These are phyloP conservation scores for Rotaria sp. DNA, from an alignment of 2,888 invertebrate genomes.

Conservation along the genomic window DNA sequence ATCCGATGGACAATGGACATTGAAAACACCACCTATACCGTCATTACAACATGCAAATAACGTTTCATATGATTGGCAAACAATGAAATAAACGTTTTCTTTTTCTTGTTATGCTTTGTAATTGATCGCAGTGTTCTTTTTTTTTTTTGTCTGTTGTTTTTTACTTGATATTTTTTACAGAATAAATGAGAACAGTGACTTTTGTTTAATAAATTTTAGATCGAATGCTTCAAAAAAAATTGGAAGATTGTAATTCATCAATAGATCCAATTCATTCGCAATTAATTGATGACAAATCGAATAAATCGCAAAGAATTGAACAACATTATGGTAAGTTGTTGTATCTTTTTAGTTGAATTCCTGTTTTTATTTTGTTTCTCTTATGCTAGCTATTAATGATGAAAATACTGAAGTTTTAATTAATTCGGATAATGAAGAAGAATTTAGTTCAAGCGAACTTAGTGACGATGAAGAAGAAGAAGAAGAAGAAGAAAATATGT, in stretches of 20 bases:
- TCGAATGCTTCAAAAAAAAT: background rate
- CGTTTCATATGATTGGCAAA: slow-evolving; percentile 34
- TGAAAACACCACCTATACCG: slow-evolving; percentile 33
- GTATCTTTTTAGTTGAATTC: background rate
- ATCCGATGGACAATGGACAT: slow-evolving; percentile 24
- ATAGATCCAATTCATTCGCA: background rate
- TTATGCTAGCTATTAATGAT: background rate
- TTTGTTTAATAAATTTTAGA: background rate
- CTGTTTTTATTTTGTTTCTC: too few relatives aligned
- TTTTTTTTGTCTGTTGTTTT: background rate
- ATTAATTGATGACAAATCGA: background rate
- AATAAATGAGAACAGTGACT: background rate
- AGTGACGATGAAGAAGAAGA: background rate
- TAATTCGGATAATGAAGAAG: background rate
- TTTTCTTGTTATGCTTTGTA: background rate
- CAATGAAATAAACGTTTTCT: slow-evolving; percentile 28
- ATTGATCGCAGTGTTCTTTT: background rate
- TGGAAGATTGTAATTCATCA: background rate
- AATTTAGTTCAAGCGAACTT: background rate
- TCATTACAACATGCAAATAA: slow-evolving; percentile 37
- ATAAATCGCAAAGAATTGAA: background rate
- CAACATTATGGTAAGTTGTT: background rate
- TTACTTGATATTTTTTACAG: background rate
- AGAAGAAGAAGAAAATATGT: background rate
- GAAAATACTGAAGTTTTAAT: background rate